Evolutionary conservation across 2,888 invertebrate species (phyloP).

Genomic region (Drosophila ochracea): DNA sequence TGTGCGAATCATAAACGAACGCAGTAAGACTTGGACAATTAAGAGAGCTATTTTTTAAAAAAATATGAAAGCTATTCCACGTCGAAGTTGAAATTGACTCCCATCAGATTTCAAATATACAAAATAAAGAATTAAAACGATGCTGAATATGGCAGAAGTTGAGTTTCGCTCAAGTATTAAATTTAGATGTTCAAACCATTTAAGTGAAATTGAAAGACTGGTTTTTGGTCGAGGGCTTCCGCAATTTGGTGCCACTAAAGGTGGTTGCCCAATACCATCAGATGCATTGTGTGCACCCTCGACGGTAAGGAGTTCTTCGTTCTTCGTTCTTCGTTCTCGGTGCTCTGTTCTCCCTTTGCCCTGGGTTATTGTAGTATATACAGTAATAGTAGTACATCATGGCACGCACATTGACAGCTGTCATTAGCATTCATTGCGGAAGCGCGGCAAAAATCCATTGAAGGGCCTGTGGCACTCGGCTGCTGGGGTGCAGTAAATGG

Average conservation of each 20-base stretch:
- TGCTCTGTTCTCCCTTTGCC: neutral
- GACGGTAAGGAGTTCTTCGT: slow-evolving; percentile 20
- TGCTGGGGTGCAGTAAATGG: slow-evolving; percentile 70
- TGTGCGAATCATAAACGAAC: neutral
- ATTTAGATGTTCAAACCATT: slow-evolving; percentile 1
- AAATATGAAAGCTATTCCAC: neutral
- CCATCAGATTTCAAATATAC: neutral
- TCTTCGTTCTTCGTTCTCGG: neutral
- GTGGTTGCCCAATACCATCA: slow-evolving; percentile 41
- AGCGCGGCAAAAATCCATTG: slow-evolving; percentile 67
- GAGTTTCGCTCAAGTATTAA: neutral
- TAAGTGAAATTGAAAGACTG: slow-evolving; percentile 9
- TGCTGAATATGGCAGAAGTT: neutral
- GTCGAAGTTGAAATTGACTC: neutral
- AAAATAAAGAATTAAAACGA: neutral
- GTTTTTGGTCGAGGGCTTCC: slow-evolving; percentile 2
- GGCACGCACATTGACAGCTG: slow-evolving; percentile 80
- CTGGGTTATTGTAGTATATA: slow-evolving; percentile 7
- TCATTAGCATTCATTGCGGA: slow-evolving; percentile 80
- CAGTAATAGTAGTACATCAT: slow-evolving; percentile 66
- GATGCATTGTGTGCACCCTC: slow-evolving; percentile 38
- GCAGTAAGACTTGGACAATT: neutral
- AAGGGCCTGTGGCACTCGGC: slow-evolving; percentile 31
- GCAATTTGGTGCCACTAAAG: slow-evolving; percentile 10
- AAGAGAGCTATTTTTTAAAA: no score